phyloP scores from a whole-genome alignment of 2,113 vertebrate genomes.

The Microtus richardsoni region DNA sequence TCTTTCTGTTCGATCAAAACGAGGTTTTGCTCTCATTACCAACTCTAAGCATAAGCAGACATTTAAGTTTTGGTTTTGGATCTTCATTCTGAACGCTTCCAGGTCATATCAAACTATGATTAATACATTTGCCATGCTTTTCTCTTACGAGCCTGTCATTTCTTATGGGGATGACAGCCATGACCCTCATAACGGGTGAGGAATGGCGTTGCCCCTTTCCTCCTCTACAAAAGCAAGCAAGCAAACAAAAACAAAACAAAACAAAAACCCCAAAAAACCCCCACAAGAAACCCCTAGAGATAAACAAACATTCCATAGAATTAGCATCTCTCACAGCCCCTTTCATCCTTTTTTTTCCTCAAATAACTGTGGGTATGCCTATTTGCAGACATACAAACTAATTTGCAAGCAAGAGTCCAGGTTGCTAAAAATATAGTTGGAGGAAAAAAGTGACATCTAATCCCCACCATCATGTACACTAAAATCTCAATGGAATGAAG shows the following conservation, averaged over 20 bases:
- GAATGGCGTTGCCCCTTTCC: accelerated
- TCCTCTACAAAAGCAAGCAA: background rate
- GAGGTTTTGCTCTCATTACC: background rate
- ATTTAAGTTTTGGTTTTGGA: background rate
- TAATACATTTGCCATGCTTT: background rate
- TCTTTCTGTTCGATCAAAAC: background rate
- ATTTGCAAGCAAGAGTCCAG: background rate
- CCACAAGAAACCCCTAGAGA: background rate
- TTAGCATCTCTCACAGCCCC: background rate
- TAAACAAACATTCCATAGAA: background rate
- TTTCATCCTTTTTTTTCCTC: background rate
- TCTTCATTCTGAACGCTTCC: background rate
- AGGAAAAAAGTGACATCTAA: background rate
- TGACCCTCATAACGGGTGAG: background rate
- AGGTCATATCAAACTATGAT: background rate
- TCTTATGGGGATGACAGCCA: too few relatives aligned
- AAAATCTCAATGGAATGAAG: background rate
- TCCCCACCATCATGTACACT: background rate
- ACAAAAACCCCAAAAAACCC: background rate
- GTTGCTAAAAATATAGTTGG: background rate
- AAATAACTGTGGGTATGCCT: background rate
- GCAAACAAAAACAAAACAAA: background rate
- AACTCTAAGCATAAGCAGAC: background rate
- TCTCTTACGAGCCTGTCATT: background rate
- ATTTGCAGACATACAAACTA: background rate